Evolutionary conservation across 2,797 vertebrate species (phyloP).

Genomic region (Vultur gryphus): DNA sequence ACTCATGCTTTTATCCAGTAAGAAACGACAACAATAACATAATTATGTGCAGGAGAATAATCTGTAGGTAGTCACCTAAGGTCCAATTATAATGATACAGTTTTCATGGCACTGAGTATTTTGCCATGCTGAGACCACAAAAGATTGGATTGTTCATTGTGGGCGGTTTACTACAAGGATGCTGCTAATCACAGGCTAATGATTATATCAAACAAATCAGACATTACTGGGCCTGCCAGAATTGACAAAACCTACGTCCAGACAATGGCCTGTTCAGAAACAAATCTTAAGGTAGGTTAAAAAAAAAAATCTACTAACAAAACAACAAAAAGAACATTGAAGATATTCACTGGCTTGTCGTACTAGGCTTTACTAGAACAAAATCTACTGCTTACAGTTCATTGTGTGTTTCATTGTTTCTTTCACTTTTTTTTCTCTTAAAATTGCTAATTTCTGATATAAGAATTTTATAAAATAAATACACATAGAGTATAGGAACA

Average conservation of each 20-base stretch:
- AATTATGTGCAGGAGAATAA: background rate
- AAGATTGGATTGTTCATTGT: background rate
- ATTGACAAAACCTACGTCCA: background rate
- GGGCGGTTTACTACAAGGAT: background rate
- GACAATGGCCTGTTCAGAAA: background rate
- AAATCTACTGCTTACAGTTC: background rate
- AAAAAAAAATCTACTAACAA: background rate
- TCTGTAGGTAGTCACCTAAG: background rate
- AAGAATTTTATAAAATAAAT: background rate
- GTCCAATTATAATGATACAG: background rate
- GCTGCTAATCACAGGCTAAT: background rate
- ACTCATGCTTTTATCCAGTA: background rate
- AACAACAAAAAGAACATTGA: background rate
- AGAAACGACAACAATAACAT: background rate
- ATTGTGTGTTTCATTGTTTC: background rate
- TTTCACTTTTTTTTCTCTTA: background rate
- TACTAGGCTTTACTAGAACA: background rate
- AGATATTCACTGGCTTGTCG: background rate
- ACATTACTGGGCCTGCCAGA: background rate
- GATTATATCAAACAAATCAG: conserved; percentile 7
- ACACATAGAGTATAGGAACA: background rate
- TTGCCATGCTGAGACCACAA: background rate
- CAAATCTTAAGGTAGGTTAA: background rate
- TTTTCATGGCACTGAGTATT: conserved; percentile 3
- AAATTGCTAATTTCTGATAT: background rate